Evolutionary conservation across 2,113 vertebrate genomes (phyloP).

Genomic region (Seriola dumerili): DNA sequence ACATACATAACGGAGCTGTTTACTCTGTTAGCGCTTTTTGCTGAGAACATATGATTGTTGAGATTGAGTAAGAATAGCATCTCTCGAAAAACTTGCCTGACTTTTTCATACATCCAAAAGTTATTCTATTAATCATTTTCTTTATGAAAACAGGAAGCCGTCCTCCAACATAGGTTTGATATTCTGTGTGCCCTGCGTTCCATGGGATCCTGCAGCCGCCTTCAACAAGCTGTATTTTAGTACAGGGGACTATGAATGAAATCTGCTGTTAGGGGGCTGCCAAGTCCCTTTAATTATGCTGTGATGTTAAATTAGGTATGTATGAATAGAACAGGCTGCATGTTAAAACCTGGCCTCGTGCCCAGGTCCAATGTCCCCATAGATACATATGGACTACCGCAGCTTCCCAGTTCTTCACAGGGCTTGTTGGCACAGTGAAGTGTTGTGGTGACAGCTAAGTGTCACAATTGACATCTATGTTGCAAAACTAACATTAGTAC

Average conservation of each 20-base stretch:
- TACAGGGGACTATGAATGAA: slow-evolving; percentile 50
- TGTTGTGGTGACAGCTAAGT: neutral
- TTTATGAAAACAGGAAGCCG: neutral
- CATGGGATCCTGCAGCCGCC: slow-evolving; percentile 24
- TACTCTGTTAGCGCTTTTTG: neutral
- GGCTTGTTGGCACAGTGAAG: slow-evolving; percentile 29
- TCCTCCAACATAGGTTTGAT: slow-evolving; percentile 1
- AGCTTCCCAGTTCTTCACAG: slow-evolving; percentile 26
- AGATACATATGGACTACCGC: slow-evolving; percentile 46
- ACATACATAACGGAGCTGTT: neutral
- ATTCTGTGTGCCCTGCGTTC: slow-evolving; percentile 27
- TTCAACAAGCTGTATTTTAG: slow-evolving; percentile 25
- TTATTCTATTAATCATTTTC: neutral
- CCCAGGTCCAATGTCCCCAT: slow-evolving; percentile 66
- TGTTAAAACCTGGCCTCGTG: slow-evolving; percentile 73
- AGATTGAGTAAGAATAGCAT: neutral
- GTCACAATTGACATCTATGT: neutral
- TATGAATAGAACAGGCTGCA: slow-evolving; percentile 74
- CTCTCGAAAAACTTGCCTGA: neutral
- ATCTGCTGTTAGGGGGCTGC: slow-evolving; percentile 65
- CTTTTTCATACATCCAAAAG: neutral
- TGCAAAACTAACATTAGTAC: neutral
- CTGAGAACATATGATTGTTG: neutral
- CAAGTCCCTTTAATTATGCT: slow-evolving; percentile 83
- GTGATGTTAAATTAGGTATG: slow-evolving; percentile 81